Evolutionary conservation across 2,888 invertebrate genomes (phyloP).

Genomic region (Calliopum simillimum): DNA sequence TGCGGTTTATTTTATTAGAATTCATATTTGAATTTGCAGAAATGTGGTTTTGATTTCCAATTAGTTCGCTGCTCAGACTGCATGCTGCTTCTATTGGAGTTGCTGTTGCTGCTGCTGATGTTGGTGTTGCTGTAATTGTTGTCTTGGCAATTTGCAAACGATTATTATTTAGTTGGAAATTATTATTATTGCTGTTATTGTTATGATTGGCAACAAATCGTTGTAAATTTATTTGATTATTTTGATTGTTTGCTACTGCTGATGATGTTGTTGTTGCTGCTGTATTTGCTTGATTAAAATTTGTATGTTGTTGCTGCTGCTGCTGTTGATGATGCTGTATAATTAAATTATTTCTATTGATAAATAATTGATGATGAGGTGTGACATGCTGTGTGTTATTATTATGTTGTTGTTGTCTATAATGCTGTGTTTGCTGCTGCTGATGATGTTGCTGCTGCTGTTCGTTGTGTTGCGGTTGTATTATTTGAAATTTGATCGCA

Average conservation of each 20-base stretch:
- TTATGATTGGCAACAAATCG: slow-evolving; percentile 62
- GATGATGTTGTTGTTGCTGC: slow-evolving; percentile 51
- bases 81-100: slow-evolving; percentile 43
- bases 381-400: slow-evolving; percentile 35
- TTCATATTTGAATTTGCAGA: slow-evolving; percentile 57
- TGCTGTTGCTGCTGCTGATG: slow-evolving; percentile 43
- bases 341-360: slow-evolving; percentile 61
- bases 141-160: slow-evolving; percentile 63
- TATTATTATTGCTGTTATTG: slow-evolving; percentile 46
- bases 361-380: slow-evolving; percentile 52
- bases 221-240: slow-evolving; percentile 62
- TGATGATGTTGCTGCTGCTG: slow-evolving; percentile 53
- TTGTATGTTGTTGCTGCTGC: slow-evolving; percentile 55
- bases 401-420: slow-evolving; percentile 50
- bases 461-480: slow-evolving; percentile 60
- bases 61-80: slow-evolving; percentile 50
- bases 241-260: slow-evolving; percentile 54
- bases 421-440: slow-evolving; percentile 55
- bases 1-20: slow-evolving; percentile 58
- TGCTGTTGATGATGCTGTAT: slow-evolving; percentile 60
- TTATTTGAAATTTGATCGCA: slow-evolving; percentile 66
- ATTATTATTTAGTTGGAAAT: slow-evolving; percentile 57
- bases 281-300: slow-evolving; percentile 48
- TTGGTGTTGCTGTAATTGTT: slow-evolving; percentile 60
- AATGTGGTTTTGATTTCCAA: slow-evolving; percentile 59